Base-by-base conservation (phyloP, 2,888 invertebrate genomes). In the Chelonus formosanus region DNA sequence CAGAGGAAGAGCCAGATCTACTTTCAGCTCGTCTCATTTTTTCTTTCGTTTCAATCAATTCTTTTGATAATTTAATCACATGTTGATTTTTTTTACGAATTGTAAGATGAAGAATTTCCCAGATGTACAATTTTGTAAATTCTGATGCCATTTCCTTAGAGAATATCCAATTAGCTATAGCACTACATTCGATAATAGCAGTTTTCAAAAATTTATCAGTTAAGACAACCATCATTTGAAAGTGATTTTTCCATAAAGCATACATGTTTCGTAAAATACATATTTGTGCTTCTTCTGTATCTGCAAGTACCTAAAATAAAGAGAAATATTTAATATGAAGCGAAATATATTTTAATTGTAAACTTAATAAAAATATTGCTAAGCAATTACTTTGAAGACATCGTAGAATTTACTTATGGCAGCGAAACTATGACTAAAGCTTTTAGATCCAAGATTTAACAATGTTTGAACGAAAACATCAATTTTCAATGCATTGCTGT, bases 121-220 rank as follows among this genome's bases (percentile, higher is more conserved):
- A 99, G 31, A 98, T 89, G 84, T 95, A 97, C 79, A 92, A 90
- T 85, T 88, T 89, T 0, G 97, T 97, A 84, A 98, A 97, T 85
- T 93, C 95, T 0, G 89, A 86, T 20, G 90, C 89, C 96, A 98
- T 97, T 83, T 95, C 94, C 84, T 94, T 94, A 4, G 96, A 95
- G 86, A 98, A 98, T 70, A 98, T 92, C 98, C 98, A 99, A 74
- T 96, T 97, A 55, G 98, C 97, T 8, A 99, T 97, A 0, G 97
- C 94, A 63, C 96, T 94, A 83, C 97, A 97, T 83, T 98, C 97
- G 60, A 99, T 94, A 62, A 99, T 93, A 85, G 97, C 96, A 34
- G 97, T 97, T 86, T 98, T 98, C 48, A 99, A 87, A 88, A 99
- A 90, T 86, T 99, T 98, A 86, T 99, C 98, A 3, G 97, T 93